Evolutionary conservation across 1,140 invertebrate genomes (phyloP).

Genomic region (Hycleus cichorii): DNA sequence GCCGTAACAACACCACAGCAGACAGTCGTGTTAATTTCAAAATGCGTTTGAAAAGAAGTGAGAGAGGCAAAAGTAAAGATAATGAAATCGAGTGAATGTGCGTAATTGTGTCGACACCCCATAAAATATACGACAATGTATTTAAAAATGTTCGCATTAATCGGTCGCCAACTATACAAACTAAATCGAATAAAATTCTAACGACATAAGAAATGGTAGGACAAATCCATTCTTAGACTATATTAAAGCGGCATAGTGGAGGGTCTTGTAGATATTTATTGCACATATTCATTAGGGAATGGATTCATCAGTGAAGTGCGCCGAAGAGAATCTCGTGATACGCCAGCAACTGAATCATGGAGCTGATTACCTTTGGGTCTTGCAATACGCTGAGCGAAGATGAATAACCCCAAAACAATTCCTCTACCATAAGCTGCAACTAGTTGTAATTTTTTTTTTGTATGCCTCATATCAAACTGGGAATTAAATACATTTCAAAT

Average conservation of each 20-base stretch:
- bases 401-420: slow-evolving; percentile 15
- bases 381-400: slow-evolving; percentile 16
- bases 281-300: slow-evolving; percentile 29
- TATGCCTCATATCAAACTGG: no score
- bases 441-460: no score
- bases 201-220: not conserved
- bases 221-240: slow-evolving; percentile 15
- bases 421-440: not conserved
- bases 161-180: slow-evolving; percentile 24
- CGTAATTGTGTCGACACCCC: slow-evolving; percentile 24
- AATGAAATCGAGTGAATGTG: slow-evolving; percentile 15
- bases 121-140: slow-evolving; percentile 21
- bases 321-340: slow-evolving; percentile 16
- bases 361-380: slow-evolving; percentile 21
- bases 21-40: slow-evolving; percentile 11
- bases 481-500: no score
- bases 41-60: slow-evolving; percentile 2
- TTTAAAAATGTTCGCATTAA: slow-evolving; percentile 29
- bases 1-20: not conserved
- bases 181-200: slow-evolving; percentile 18
- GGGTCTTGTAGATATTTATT: slow-evolving; percentile 29
- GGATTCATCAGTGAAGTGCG: slow-evolving; percentile 23
- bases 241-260: not conserved
- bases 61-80: not conserved
- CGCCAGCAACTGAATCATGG: slow-evolving; percentile 16